Conservation (phyloP, 2,888 invertebrate species). For the Hypena proboscidalis region DNA sequence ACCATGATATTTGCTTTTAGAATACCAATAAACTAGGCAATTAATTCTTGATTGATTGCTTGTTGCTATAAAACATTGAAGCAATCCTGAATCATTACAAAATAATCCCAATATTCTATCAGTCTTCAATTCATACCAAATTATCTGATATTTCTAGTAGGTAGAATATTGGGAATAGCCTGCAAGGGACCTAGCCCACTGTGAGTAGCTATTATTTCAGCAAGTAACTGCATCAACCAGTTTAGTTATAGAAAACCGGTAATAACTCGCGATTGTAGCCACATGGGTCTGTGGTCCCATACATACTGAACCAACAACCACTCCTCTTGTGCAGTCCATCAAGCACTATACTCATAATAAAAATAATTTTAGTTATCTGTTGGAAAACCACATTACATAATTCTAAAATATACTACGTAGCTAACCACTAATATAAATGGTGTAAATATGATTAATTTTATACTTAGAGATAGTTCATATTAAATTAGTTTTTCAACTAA, state of each 20-base stretch:
- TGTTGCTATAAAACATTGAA: constrained; percentile 3
- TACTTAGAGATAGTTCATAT: constrained; percentile 68
- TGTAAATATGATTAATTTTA: constrained; percentile 77
- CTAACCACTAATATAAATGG: constrained; percentile 74
- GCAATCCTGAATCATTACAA: neutral
- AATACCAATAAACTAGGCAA: neutral
- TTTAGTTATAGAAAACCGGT: neutral
- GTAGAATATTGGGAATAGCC: neutral
- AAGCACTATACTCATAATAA: constrained; percentile 37
- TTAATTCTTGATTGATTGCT: neutral
- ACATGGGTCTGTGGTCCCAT: too few relatives aligned
- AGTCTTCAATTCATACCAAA: neutral
- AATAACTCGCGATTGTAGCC: too few relatives aligned
- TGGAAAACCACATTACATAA: constrained; percentile 45
- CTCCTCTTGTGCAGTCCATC: constrained; percentile 22
- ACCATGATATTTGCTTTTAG: neutral
- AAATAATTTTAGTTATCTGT: constrained; percentile 40
- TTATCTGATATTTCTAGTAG: neutral
- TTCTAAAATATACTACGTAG: constrained; percentile 73
- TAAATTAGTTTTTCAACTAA: constrained; percentile 76
- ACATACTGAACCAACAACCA: too few relatives aligned
- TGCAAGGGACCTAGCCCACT: neutral
- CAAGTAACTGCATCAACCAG: neutral
- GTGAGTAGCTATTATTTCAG: too few relatives aligned
- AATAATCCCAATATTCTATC: neutral